Base-by-base conservation (phyloP, 30 jellyfish, hydroid and myxozoan species). In the Hydra vulgaris region DNA sequence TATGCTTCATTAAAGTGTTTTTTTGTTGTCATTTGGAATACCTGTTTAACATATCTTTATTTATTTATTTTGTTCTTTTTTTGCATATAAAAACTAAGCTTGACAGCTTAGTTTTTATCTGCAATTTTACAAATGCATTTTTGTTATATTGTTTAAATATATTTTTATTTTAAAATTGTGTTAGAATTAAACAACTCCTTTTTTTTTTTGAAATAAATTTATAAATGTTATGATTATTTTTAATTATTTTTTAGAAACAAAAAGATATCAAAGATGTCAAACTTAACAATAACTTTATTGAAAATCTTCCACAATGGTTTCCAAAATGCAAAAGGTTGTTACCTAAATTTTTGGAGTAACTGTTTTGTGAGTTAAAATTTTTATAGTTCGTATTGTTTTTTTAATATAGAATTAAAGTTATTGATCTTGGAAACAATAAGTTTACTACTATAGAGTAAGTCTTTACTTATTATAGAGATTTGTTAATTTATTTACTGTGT, bases 341-440 rank as follows among this genome's bases (percentile, higher is more conserved):
- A n/a, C n/a, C n/a, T n/a, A n/a, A n/a, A 78, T 22, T 23, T 53
- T 18, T 25, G 84, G 23, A 53, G n/a, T 71, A 15, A 71, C n/a
- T 18, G 22, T 71, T 71, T 17, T 15, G 72, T 56, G 72, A 56
- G 18, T n/a, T n/a, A n/a, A n/a, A n/a, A n/a, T n/a, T n/a, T n/a
- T n/a, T n/a, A n/a, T n/a, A n/a, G n/a, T n/a, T n/a, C n/a, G n/a
- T n/a, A n/a, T n/a, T n/a, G 5, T 40, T 40, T 20, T 79, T 26
- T 70, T 72, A 23, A 54, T 23, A 16, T 72, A 86, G 95, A 25
- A 23, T 86, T 21, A 86, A 81, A 80, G 82, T 86, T 21, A 17
- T 81, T 23, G 95, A 86, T 81, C 73, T 86, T 55, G 95, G 95
- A 27, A 86, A 86, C 54, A 86, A 86, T 83, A 68, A 81, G 22